These are phyloP conservation scores for Tylochromis polylepis DNA, from an alignment of 2,113 vertebrate species.

Conservation along the genomic window DNA sequence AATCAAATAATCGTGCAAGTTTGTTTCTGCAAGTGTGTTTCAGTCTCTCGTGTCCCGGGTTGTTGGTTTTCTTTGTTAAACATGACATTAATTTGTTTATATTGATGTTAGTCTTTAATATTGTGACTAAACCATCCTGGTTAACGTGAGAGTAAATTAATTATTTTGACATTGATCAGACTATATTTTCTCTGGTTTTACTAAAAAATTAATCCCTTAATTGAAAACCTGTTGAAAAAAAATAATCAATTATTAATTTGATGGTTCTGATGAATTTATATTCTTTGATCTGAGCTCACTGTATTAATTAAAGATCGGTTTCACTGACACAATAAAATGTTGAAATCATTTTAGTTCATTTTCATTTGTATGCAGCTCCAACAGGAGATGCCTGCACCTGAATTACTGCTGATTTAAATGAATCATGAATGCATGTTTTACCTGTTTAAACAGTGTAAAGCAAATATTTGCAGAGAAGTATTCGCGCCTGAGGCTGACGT, in stretches of 20 bases:
- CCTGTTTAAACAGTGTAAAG: neutral
- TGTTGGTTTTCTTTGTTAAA: neutral
- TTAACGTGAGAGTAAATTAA: neutral
- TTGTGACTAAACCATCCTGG: neutral
- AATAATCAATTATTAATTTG: neutral
- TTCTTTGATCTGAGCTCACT: neutral
- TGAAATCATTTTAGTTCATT: neutral
- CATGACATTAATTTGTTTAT: neutral
- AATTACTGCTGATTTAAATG: neutral
- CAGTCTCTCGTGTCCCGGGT: neutral
- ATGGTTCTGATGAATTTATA: neutral
- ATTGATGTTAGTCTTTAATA: neutral
- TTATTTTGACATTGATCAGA: neutral
- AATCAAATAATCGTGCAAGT: neutral
- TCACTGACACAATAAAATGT: neutral
- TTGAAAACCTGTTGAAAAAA: neutral
- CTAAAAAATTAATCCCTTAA: neutral
- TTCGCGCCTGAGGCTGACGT: neutral
- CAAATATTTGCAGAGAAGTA: neutral
- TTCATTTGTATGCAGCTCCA: neutral
- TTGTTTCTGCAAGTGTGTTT: neutral
- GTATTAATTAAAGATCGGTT: neutral
- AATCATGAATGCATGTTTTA: neutral
- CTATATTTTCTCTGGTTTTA: neutral
- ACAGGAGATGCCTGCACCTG: neutral